A percentile compares a stretch with the other conserved stretches of the same genome.
Evolutionary conservation across 92 coral and sea anemone genomes (phyloP).

Genomic region (Scolanthus callimorphus): DNA sequence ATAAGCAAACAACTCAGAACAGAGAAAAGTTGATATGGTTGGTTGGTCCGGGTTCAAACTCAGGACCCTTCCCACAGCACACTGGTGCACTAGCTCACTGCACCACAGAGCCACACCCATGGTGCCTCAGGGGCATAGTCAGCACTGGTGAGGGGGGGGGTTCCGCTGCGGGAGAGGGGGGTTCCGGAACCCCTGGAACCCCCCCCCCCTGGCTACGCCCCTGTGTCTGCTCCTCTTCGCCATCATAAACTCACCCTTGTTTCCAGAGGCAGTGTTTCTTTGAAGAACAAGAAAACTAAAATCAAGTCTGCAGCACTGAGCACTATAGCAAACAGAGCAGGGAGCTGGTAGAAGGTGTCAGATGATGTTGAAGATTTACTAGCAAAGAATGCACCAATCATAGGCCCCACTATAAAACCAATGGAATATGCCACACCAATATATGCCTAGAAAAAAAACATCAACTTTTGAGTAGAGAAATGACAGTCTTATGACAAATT

Average conservation of each 20-base stretch:
- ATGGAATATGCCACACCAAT: constrained; percentile 93
- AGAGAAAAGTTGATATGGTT: too few relatives aligned
- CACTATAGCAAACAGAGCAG: constrained; percentile 76
- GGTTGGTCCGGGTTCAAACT: too few relatives aligned
- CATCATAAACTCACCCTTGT: constrained; percentile 60
- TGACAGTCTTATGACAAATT: background rate
- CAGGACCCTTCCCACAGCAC: too few relatives aligned
- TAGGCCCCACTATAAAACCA: constrained; percentile 94
- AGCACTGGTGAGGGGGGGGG: too few relatives aligned
- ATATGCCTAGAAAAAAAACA: constrained; percentile 59
- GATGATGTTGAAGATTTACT: constrained; percentile 57
- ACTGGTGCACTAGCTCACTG: too few relatives aligned
- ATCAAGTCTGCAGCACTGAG: constrained; percentile 67
- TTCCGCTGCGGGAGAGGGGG: too few relatives aligned
- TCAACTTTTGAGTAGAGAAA: background rate
- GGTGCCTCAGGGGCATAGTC: too few relatives aligned
- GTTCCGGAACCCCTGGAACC: too few relatives aligned
- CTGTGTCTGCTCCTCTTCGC: too few relatives aligned
- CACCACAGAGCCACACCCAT: too few relatives aligned
- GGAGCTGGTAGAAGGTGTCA: constrained; percentile 76
- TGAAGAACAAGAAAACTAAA: constrained; percentile 58
- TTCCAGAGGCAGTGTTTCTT: constrained; percentile 81
- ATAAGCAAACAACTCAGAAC: too few relatives aligned
- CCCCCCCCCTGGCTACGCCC: too few relatives aligned
- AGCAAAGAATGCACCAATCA: constrained; percentile 93